Base-by-base conservation (phyloP, 2,888 invertebrate genomes). In the Ophion ellenae region DNA sequence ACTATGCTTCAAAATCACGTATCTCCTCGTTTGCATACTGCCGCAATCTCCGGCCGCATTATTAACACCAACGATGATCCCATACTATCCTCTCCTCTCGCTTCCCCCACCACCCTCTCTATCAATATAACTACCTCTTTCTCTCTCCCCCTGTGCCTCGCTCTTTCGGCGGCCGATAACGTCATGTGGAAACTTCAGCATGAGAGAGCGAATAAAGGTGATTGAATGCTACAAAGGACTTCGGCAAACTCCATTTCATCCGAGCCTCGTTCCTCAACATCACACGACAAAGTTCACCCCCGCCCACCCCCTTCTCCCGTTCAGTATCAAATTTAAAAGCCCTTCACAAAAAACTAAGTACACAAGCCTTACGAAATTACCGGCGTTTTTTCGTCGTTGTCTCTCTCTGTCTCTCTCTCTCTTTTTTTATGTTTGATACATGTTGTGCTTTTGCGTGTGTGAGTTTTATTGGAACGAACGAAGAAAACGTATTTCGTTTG, bases 11-110 rank as follows among this genome's bases (percentile, higher is more conserved):
- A 70, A 83, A 73, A 75, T 77, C 59, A 73, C 71, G 66, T 11
- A 61, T 74, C 36, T 73, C 73, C 71, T 66, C 66, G 59, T 77
- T 77, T 67, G 32, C 83, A 47, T 66, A 45, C 57, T 57, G 9
- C 67, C 63, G 20, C 69, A 36, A 47, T 73, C 69, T 74, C 11
- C 63, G 17, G 9, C 10, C 36, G 40, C 59, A 74, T 61, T 61
- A 74, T 74, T 74, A 45, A 74, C 7, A 47, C 67, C 20, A 40
- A 63, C 24, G 24, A 53, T 74, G 45, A 61, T 40, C 28, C 74
- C n/a, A 59, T 20, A 32, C 36, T 7, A 17, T 28, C 2, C n/a
- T 32, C 11, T 24, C 70, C 20, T 67, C 36, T 40, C 67, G 2
- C 9, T 32, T 20, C 11, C 40, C 28, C 76, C 10, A 53, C 20